Percentiles rank a stretch among this genome's conserved stretches.
Conservation (phyloP, 2,797 vertebrate species). For the Hoplostethus atlanticus region DNA sequence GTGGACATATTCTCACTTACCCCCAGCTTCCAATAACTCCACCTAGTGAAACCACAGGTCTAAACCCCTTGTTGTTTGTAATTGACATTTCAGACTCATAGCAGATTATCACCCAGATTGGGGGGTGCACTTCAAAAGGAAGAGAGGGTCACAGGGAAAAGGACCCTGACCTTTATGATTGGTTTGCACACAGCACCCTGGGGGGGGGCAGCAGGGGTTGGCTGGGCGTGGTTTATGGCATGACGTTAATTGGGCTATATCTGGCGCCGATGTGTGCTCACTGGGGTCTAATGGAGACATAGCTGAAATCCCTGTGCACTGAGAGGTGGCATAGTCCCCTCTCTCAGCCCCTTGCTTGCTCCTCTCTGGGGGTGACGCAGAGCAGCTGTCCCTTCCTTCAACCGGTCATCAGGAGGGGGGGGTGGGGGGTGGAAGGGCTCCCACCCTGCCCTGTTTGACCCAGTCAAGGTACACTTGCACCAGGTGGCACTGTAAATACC, state of each 20-base stretch:
- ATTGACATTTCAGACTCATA: slow-evolving; percentile 81
- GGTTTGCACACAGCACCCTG: slow-evolving; percentile 73
- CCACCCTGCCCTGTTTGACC: slow-evolving; percentile 64
- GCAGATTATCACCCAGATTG: slow-evolving; percentile 83
- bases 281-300: slow-evolving; percentile 81
- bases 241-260: slow-evolving; percentile 86
- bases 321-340: slow-evolving; percentile 56
- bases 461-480: slow-evolving; percentile 71
- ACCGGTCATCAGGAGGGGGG: slow-evolving; percentile 21
- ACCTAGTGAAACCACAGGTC: slow-evolving; percentile 51
- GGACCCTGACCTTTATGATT: slow-evolving; percentile 82
- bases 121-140: slow-evolving; percentile 77
- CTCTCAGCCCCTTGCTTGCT: slow-evolving; percentile 38
- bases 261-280: slow-evolving; percentile 76
- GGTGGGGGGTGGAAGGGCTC: slow-evolving; percentile 23
- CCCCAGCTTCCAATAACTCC: slow-evolving; percentile 56
- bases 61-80: slow-evolving; percentile 77
- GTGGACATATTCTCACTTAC: slow-evolving; percentile 55
- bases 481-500: slow-evolving; percentile 71
- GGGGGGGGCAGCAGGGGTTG: slow-evolving; percentile 58
- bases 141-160: slow-evolving; percentile 71
- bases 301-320: slow-evolving; percentile 82
- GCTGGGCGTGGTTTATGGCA: slow-evolving; percentile 62
- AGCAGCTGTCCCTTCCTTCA: slow-evolving; percentile 87
- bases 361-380: slow-evolving; percentile 56